These are phyloP conservation scores for Aeoliscus strigatus DNA, from an alignment of 2,797 vertebrate species.

Conservation along the genomic window DNA sequence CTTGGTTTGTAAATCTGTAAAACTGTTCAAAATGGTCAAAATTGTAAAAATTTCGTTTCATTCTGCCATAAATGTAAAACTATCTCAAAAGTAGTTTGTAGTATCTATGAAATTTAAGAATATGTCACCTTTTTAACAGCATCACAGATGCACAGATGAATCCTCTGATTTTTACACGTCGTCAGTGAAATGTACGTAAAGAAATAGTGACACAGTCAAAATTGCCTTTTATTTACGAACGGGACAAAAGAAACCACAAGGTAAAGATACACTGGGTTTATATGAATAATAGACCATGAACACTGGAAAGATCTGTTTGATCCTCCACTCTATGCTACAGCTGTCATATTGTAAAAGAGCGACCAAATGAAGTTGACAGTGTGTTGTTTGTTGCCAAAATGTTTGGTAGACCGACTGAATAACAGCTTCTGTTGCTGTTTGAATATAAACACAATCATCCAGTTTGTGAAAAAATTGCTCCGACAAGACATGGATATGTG, in stretches of 20 bases:
- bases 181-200: slow-evolving; percentile 20
- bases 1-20: slow-evolving; percentile 7
- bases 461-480: slow-evolving; percentile 26
- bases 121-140: slow-evolving; percentile 30
- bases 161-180: slow-evolving; percentile 36
- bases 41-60: slow-evolving; percentile 11
- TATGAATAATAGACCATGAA: slow-evolving; percentile 52
- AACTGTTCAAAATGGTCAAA: too few relatives aligned
- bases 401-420: slow-evolving; percentile 18
- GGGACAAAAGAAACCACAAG: slow-evolving; percentile 20
- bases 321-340: slow-evolving; percentile 38
- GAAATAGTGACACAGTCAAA: slow-evolving; percentile 16
- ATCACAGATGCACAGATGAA: too few relatives aligned
- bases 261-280: slow-evolving; percentile 27
- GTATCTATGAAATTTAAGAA: too few relatives aligned
- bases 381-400: slow-evolving; percentile 26
- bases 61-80: slow-evolving; percentile 17
- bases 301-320: slow-evolving; percentile 48
- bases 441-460: slow-evolving; percentile 13
- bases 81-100: too few relatives aligned
- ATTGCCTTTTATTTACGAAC: slow-evolving; percentile 15
- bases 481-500: slow-evolving; percentile 23
- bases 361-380: slow-evolving; percentile 48
- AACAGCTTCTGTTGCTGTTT: slow-evolving; percentile 6
- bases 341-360: slow-evolving; percentile 54